phyloP scores from a whole-genome alignment of 2,888 invertebrate genomes.

The Xestobium rufovillosum region DNA sequence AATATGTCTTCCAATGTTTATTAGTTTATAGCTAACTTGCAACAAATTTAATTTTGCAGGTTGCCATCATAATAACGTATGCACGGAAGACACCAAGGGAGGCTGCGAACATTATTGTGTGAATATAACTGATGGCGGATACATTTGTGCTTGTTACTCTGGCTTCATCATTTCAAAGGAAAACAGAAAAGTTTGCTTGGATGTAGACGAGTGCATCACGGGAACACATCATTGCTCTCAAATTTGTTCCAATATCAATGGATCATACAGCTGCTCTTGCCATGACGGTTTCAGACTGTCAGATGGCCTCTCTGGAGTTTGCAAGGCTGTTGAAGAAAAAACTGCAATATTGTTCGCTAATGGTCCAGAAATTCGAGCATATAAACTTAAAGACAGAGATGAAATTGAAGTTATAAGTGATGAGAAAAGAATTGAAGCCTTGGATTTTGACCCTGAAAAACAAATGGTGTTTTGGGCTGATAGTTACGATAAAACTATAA shows the following conservation, averaged over 20 bases:
- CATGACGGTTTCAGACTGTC: conserved; percentile 70
- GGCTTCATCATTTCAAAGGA: conserved; percentile 76
- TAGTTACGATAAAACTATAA: conserved; percentile 81
- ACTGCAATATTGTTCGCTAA: conserved; percentile 68
- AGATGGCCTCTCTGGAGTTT: conserved; percentile 74
- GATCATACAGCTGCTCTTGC: conserved; percentile 82
- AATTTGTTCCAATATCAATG: conserved; percentile 85
- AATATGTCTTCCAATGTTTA: neutral
- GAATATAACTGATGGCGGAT: conserved; percentile 74
- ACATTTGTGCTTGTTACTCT: conserved; percentile 83
- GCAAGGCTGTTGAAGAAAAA: conserved; percentile 61
- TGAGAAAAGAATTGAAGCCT: conserved; percentile 83
- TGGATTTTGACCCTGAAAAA: conserved; percentile 79
- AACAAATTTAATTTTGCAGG: neutral
- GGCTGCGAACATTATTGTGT: conserved; percentile 91
- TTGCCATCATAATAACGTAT: conserved; percentile 65
- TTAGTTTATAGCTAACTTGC: too few species aligned
- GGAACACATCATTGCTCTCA: conserved; percentile 89
- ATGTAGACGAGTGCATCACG: conserved; percentile 82
- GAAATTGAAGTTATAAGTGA: conserved; percentile 70
- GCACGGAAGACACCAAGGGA: conserved; percentile 55
- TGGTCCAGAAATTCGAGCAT: conserved; percentile 79
- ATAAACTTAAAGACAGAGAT: conserved; percentile 53
- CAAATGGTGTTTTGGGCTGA: conserved; percentile 96
- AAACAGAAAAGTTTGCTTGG: conserved; percentile 78